These are phyloP conservation scores for Ganaspis brasiliensis DNA, from an alignment of 2,888 invertebrate species.

Conservation along the genomic window DNA sequence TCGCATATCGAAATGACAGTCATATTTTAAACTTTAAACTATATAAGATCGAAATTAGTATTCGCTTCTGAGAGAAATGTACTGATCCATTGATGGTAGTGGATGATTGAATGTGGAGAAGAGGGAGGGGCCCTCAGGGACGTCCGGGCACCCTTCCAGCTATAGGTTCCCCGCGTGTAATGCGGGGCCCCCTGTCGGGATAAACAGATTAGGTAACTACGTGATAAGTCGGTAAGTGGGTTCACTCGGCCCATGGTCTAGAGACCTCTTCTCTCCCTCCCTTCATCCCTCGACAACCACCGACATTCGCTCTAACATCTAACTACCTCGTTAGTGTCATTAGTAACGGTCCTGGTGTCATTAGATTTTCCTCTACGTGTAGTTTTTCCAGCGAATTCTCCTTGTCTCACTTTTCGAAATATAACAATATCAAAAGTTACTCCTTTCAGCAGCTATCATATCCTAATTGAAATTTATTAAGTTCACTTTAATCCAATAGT, in stretches of 20 bases:
- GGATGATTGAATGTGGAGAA: constrained; percentile 68
- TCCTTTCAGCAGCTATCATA: background rate
- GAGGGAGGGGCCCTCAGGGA: constrained; percentile 72
- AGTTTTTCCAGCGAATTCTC: constrained; percentile 71
- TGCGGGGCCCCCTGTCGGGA: constrained; percentile 70
- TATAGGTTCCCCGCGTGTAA: constrained; percentile 59
- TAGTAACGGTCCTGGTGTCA: constrained; percentile 80
- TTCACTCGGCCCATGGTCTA: constrained; percentile 77
- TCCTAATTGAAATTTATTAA: background rate
- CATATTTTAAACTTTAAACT: constrained; percentile 32
- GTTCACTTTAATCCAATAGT: background rate
- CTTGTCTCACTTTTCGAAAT: constrained; percentile 50
- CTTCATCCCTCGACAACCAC: constrained; percentile 65
- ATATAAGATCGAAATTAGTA: constrained; percentile 21
- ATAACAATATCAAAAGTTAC: constrained; percentile 37
- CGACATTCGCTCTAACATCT: constrained; percentile 78
- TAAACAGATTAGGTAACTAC: constrained; percentile 81
- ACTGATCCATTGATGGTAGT: constrained; percentile 53
- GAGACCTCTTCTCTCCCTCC: constrained; percentile 59
- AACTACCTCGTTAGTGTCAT: constrained; percentile 80
- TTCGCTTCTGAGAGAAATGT: constrained; percentile 8
- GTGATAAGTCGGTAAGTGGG: constrained; percentile 81
- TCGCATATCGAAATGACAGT: constrained; percentile 8
- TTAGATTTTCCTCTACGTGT: constrained; percentile 78
- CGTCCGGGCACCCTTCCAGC: constrained; percentile 75